A percentile compares a stretch with the other conserved stretches of the same genome.
Evolutionary conservation across 2,113 vertebrate genomes (phyloP).

Genomic region (Pyxicephalus adspersus): DNA sequence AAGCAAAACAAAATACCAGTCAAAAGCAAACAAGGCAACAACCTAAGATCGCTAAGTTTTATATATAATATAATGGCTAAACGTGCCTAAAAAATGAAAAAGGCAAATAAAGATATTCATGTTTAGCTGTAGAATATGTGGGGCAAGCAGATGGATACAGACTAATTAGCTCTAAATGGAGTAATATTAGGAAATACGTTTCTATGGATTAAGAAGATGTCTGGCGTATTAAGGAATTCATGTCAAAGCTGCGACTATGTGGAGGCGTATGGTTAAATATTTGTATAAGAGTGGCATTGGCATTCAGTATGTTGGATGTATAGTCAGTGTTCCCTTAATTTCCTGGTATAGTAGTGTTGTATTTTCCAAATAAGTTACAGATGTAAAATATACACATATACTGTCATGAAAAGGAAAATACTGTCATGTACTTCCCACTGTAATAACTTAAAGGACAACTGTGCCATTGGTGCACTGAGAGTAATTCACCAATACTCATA

Average conservation of each 20-base stretch:
- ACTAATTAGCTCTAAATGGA: not conserved
- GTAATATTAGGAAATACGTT: not conserved
- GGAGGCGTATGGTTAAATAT: not conserved
- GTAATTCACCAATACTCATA: no score
- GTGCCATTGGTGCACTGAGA: no score
- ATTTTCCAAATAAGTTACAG: no score
- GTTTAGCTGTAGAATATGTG: not conserved
- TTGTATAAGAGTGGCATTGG: not conserved
- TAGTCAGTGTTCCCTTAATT: not conserved
- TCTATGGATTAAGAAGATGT: not conserved
- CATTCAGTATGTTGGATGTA: not conserved
- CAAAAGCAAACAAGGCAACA: no score
- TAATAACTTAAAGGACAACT: no score
- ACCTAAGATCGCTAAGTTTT: no score
- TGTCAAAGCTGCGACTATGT: not conserved
- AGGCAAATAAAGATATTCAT: not conserved
- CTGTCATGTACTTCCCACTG: no score
- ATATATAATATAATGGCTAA: no score
- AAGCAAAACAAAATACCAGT: no score
- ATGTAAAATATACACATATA: no score
- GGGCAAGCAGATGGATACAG: slow-evolving; percentile 7
- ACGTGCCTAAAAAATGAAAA: not conserved
- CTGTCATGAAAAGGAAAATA: no score
- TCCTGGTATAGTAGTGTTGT: no score
- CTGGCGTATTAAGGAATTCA: not conserved